Evolutionary conservation across 2,888 invertebrate genomes (phyloP).

Genomic region (Gymnocheta viridis): DNA sequence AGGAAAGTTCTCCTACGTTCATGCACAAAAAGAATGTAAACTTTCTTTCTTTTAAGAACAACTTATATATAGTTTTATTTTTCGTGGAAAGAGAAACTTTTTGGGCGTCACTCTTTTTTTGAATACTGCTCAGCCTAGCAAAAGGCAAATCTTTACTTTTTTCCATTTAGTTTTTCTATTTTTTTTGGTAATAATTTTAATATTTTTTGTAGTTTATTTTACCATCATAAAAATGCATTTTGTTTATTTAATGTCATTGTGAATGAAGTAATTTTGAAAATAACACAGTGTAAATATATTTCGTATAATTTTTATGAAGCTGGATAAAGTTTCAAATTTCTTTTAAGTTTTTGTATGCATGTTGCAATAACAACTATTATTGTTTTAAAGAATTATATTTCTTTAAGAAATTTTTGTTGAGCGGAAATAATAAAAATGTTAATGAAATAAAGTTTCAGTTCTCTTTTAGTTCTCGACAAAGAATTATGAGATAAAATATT

Average conservation of each 20-base stretch:
- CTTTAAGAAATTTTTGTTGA: constrained; percentile 25
- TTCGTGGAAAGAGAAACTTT: constrained; percentile 22
- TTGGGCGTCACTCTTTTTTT: constrained; percentile 53
- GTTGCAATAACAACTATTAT: constrained; percentile 1
- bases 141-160: not conserved
- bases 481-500: not conserved
- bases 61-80: not conserved
- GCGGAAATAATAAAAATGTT: constrained; percentile 64
- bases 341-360: not conserved
- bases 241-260: constrained; percentile 65
- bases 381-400: constrained; percentile 1
- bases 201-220: not conserved
- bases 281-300: not conserved
- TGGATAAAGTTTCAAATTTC: constrained; percentile 23
- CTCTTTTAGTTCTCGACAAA: not conserved
- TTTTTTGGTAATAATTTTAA: constrained; percentile 6
- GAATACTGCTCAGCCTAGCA: constrained; percentile 36
- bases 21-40: constrained; percentile 8
- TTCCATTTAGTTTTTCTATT: not conserved
- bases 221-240: constrained; percentile 61
- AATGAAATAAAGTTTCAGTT: constrained; percentile 59
- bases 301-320: constrained; percentile 14
- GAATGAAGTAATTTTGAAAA: not conserved
- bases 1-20: constrained; percentile 18
- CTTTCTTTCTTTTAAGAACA: not conserved